Evolutionary conservation across 2,797 vertebrate species (phyloP), one percentile per base, ranked within the genome.

Genomic region (Melanotaenia trifasciata): DNA sequence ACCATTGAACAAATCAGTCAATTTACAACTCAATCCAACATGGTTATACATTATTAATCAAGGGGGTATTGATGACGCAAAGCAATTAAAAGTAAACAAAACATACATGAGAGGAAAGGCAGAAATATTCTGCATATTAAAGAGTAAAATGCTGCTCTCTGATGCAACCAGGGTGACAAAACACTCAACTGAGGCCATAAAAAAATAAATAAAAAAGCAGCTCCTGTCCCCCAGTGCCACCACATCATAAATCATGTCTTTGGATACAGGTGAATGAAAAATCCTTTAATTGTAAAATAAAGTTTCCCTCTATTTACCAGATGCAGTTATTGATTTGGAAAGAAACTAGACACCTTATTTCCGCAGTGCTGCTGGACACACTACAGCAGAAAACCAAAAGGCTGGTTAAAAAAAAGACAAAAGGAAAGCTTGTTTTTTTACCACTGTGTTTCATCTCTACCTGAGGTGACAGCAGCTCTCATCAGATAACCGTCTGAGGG

Each of bases 281-380:
- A 82, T 67, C 28, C 67, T 73, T 67, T 85, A 74, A 89, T 85
- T 86, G 78, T 80, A 65, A 88, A 47, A 57, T 33, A 81, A 70
- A 81, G 68, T 76, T 61, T 3, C 56, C 74, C 72, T 87, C 73
- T 53, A 64, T 82, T 63, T 79, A 80, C 84, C 75, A 84, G 81
- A 87, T 78, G 75, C 59, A 62, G 40, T 64, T 87, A 91, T 86
- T 91, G 91, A 94, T 93, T 84, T 7, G 33, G 60, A 84, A 73
- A 87, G 69, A 89, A 83, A 85, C 76, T 5, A 69, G 72, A 84
- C 0, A 9, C 63, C 20, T 68, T 43, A 56, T 87, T 91, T 87
- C 81, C 72, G 76, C 58, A 57, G 71, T 76, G 72, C 67, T 75
- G 75, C 82, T 47, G 58, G 72, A 69, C 58, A 70, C 51, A 59